Evolutionary conservation across 2,797 vertebrate genomes (phyloP).

Genomic region (Eulemur coronatus): DNA sequence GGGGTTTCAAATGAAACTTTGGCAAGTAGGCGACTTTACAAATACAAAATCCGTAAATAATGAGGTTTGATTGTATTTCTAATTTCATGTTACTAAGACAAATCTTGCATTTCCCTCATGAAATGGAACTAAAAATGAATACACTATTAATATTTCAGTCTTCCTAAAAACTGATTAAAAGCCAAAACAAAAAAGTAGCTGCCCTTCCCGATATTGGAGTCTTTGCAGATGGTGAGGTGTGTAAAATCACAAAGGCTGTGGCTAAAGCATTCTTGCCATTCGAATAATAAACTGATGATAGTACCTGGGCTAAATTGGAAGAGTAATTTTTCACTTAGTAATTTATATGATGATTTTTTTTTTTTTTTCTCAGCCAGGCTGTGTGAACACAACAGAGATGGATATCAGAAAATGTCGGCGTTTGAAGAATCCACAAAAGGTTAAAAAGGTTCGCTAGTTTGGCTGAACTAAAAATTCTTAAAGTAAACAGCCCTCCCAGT

Average conservation of each 20-base stretch:
- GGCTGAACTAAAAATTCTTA: background rate
- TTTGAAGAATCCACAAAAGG: constrained; percentile 96
- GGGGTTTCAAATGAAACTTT: background rate
- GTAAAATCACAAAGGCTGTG: background rate
- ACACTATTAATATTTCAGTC: background rate
- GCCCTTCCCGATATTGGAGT: background rate
- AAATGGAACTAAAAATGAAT: constrained; percentile 31
- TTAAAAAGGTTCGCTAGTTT: constrained; percentile 92
- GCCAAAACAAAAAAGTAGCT: background rate
- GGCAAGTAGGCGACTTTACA: background rate
- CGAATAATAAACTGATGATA: background rate
- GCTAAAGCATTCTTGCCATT: background rate
- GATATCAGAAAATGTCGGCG: constrained; percentile 98
- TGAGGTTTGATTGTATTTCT: background rate
- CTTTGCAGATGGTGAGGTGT: background rate
- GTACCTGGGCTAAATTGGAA: background rate
- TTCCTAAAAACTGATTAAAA: constrained; percentile 25
- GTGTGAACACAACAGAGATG: constrained; percentile 99
- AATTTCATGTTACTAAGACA: background rate
- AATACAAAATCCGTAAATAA: background rate
- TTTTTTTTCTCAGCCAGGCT: constrained; percentile 91
- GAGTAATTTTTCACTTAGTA: constrained; percentile 52
- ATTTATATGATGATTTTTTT: constrained; percentile 34
- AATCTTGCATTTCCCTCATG: background rate
- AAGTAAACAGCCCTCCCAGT: background rate